These are phyloP conservation scores for Otus sunia DNA, from an alignment of 2,113 vertebrate species.

Conservation along the genomic window DNA sequence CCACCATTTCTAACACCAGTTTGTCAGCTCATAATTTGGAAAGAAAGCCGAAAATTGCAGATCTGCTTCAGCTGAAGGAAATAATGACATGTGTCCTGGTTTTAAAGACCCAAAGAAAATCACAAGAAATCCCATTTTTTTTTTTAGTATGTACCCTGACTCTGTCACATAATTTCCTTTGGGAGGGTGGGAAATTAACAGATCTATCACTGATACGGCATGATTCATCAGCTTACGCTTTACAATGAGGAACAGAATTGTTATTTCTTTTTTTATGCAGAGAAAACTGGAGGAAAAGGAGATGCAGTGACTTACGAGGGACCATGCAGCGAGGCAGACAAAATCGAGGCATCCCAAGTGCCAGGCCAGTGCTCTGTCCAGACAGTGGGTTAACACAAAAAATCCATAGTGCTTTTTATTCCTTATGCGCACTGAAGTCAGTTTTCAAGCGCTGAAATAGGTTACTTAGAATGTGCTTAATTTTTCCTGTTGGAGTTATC, in stretches of 20 bases:
- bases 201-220: neutral
- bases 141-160: neutral
- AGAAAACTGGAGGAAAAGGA: neutral
- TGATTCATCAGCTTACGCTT: neutral
- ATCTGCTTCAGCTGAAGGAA: neutral
- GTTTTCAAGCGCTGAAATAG: neutral
- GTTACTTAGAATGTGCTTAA: neutral
- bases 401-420: neutral
- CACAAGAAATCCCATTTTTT: neutral
- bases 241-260: neutral
- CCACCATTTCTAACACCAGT: neutral
- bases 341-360: too few species aligned
- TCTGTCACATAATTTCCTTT: neutral
- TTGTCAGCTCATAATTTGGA: neutral
- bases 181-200: neutral
- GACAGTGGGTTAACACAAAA: rapidly evolving
- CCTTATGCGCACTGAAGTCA: neutral
- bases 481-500: neutral
- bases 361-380: neutral
- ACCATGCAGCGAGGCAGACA: neutral
- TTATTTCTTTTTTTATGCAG: neutral
- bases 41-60: neutral
- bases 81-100: neutral
- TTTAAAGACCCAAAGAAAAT: neutral
- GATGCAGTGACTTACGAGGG: neutral